phyloP scores from a whole-genome alignment of 2,797 vertebrate genomes.

The Peromyscus attwateri region DNA sequence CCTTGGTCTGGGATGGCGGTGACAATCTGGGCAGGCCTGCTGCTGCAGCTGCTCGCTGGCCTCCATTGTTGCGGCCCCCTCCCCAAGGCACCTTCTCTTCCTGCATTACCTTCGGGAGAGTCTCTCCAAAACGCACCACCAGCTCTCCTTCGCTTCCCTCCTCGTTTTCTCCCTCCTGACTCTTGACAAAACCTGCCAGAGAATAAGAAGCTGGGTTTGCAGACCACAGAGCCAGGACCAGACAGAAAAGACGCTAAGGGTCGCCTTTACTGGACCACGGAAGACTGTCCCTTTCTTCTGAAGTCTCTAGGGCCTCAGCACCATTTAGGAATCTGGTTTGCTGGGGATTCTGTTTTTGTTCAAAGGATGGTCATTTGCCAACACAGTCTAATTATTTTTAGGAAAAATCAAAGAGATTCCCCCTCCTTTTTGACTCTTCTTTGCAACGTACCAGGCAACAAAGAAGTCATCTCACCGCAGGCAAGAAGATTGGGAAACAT shows the following conservation, averaged over 20 bases:
- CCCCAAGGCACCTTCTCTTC: background rate
- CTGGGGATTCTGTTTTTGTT: constrained; percentile 61
- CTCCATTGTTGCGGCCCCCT: accelerated
- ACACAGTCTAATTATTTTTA: constrained; percentile 74
- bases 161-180: constrained; percentile 95
- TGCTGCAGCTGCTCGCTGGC: background rate
- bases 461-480: constrained; percentile 80
- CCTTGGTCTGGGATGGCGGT: background rate
- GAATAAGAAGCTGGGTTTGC: constrained; percentile 45
- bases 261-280: accelerated
- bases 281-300: background rate
- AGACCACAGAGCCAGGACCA: constrained; percentile 47
- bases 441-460: constrained; percentile 80
- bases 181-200: constrained; percentile 94
- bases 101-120: constrained; percentile 93
- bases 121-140: constrained; percentile 92
- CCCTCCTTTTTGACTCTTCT: constrained; percentile 70
- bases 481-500: constrained; percentile 84
- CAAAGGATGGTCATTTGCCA: constrained; percentile 68
- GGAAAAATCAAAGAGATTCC: constrained; percentile 54
- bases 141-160: constrained; percentile 92
- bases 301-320: background rate
- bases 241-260: background rate
- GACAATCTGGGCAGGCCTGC: background rate
- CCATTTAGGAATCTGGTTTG: background rate